A percentile compares a stretch with the other conserved stretches of the same genome.
phyloP scores from a whole-genome alignment of 2,888 invertebrate genomes.

The Epinotia demarniana region DNA sequence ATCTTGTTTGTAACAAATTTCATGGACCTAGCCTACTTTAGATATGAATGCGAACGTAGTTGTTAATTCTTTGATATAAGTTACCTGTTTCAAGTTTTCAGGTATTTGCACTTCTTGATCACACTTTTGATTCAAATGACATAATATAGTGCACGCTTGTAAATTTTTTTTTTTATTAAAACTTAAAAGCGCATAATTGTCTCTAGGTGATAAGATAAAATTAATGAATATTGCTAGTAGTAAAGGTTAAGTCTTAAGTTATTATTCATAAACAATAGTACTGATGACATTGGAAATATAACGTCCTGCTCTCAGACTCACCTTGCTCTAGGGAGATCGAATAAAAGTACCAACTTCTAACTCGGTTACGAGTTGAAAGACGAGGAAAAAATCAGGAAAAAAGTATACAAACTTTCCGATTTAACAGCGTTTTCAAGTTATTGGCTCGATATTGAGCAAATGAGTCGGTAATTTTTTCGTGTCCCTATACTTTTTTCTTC shows the following conservation, averaged over 20 bases:
- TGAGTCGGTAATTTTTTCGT: too few species aligned
- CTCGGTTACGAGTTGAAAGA: constrained; percentile 16
- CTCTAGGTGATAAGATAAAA: too few species aligned
- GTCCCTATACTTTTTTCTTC: too few species aligned
- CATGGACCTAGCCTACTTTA: neutral
- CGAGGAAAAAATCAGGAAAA: constrained; percentile 9
- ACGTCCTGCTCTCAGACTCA: neutral
- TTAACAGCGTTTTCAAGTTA: neutral
- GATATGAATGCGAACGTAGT: neutral
- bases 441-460: neutral
- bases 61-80: neutral
- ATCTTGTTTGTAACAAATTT: too few species aligned
- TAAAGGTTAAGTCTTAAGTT: too few species aligned
- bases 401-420: neutral
- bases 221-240: too few species aligned
- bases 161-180: too few species aligned
- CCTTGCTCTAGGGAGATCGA: neutral
- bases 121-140: too few species aligned
- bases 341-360: constrained; percentile 17
- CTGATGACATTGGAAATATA: neutral
- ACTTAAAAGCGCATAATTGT: too few species aligned
- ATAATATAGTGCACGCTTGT: too few species aligned
- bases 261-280: too few species aligned
- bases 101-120: too few species aligned
- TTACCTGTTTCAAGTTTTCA: neutral